Evolutionary conservation across 1,140 invertebrate species (phyloP).

Genomic region (Anagrus nilaparvatae): DNA sequence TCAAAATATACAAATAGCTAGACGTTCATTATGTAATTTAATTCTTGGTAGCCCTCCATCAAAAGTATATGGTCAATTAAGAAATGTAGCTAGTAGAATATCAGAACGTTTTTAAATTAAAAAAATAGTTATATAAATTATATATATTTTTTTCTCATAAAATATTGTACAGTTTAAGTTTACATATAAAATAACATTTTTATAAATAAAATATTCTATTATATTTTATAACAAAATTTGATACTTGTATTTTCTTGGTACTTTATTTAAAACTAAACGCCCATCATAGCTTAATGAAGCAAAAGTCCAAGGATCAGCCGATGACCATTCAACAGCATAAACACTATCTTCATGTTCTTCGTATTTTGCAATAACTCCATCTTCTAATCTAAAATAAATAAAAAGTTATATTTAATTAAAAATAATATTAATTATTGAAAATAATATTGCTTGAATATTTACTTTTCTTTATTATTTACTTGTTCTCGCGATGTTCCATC

Average conservation of each 20-base stretch:
- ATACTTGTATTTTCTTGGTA: conserved; percentile 88
- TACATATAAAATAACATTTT: too few species aligned
- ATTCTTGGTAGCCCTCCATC: conserved; percentile 93
- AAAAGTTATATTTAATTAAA: too few species aligned
- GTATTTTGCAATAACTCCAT: conserved; percentile 78
- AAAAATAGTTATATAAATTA: conserved; percentile 8
- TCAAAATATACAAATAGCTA: conserved; percentile 92
- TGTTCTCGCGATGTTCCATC: conserved; percentile 31
- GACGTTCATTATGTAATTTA: conserved; percentile 93
- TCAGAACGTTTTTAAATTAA: conserved; percentile 67
- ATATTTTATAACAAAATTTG: conserved; percentile 61
- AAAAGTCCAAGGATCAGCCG: conserved; percentile 95
- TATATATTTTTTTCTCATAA: conserved; percentile 3
- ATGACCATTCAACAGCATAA: conserved; percentile 94
- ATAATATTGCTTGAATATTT: conserved; percentile 12
- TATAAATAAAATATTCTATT: neutral
- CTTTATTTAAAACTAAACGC: conserved; percentile 81
- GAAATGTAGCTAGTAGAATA: conserved; percentile 70
- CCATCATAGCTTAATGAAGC: conserved; percentile 96
- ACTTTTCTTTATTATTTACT: conserved; percentile 35
- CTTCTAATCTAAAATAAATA: conserved; percentile 46
- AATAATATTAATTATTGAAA: neutral
- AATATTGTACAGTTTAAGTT: too few species aligned
- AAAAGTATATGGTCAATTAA: conserved; percentile 90
- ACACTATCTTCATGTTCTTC: conserved; percentile 98